A percentile compares a stretch with the other conserved stretches of the same genome.
phyloP scores from a whole-genome alignment of 1,140 invertebrate species.

The Drosophila rufa region DNA sequence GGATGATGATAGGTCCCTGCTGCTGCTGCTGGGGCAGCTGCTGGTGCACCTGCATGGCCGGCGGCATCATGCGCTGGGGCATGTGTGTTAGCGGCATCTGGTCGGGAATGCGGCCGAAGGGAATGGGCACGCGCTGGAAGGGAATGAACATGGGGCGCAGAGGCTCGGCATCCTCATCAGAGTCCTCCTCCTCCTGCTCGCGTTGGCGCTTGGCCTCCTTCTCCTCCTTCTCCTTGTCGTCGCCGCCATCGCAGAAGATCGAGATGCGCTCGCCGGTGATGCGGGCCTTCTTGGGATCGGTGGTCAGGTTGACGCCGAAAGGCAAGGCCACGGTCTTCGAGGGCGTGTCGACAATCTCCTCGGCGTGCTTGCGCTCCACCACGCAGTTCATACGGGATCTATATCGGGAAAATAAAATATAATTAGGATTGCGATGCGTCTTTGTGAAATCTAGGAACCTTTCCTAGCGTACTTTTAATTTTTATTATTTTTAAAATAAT shows the following conservation, averaged over 20 bases:
- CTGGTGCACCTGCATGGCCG: slow-evolving; percentile 74
- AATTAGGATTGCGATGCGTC: neutral
- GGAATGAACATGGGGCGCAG: slow-evolving; percentile 83
- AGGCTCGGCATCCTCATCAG: slow-evolving; percentile 74
- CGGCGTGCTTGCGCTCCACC: slow-evolving; percentile 93
- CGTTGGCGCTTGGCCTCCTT: slow-evolving; percentile 67
- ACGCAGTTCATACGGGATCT: slow-evolving; percentile 94
- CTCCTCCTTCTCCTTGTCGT: slow-evolving; percentile 58
- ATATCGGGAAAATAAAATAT: neutral
- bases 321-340: slow-evolving; percentile 88
- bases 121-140: slow-evolving; percentile 82
- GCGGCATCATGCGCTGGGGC: slow-evolving; percentile 84
- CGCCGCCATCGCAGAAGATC: slow-evolving; percentile 93
- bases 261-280: slow-evolving; percentile 93
- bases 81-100: slow-evolving; percentile 84
- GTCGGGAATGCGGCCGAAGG: slow-evolving; percentile 82
- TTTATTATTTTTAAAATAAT: slow-evolving; percentile 5
- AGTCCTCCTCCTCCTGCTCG: slow-evolving; percentile 73
- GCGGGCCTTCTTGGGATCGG: slow-evolving; percentile 90
- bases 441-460: neutral
- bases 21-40: slow-evolving; percentile 61
- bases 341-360: slow-evolving; percentile 92
- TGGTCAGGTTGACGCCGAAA: slow-evolving; percentile 89
- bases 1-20: slow-evolving; percentile 72
- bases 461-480: neutral